A percentile compares a stretch with the other conserved stretches of the same genome.
These are phyloP conservation scores for Plusia festucae DNA, from an alignment of 2,888 invertebrate species.

Conservation along the genomic window DNA sequence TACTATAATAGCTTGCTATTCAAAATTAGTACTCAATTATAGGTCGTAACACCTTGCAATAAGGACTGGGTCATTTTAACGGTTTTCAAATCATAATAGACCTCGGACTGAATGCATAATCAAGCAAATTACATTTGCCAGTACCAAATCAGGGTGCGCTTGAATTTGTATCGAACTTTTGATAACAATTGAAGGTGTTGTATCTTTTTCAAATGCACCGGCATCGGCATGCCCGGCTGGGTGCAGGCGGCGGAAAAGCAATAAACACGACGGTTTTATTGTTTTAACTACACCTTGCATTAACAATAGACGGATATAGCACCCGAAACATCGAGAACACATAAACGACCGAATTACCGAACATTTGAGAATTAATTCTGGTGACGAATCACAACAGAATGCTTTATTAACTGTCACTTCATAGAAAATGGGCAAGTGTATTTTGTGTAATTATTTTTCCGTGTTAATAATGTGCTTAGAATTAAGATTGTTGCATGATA, in stretches of 20 bases:
- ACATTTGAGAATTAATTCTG: constrained; percentile 33
- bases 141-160: constrained; percentile 30
- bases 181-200: constrained; percentile 16
- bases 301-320: constrained; percentile 65
- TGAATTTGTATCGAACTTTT: constrained; percentile 29
- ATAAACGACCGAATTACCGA: constrained; percentile 48
- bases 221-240: constrained; percentile 22
- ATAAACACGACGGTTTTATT: constrained; percentile 65
- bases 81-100: constrained; percentile 48
- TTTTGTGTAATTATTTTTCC: not conserved
- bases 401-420: constrained; percentile 14
- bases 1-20: constrained; percentile 27
- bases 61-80: constrained; percentile 54
- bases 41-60: constrained; percentile 38
- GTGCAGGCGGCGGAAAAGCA: constrained; percentile 59
- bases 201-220: constrained; percentile 36
- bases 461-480: not conserved
- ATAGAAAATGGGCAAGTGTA: not conserved
- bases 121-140: constrained; percentile 36
- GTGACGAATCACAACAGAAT: constrained; percentile 32
- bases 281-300: constrained; percentile 51
- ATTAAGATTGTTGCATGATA: no score
- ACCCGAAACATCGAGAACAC: constrained; percentile 26
- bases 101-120: constrained; percentile 58
- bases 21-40: constrained; percentile 43